phyloP scores from a whole-genome alignment of 2,888 invertebrate genomes.

The Nycteola revayana region DNA sequence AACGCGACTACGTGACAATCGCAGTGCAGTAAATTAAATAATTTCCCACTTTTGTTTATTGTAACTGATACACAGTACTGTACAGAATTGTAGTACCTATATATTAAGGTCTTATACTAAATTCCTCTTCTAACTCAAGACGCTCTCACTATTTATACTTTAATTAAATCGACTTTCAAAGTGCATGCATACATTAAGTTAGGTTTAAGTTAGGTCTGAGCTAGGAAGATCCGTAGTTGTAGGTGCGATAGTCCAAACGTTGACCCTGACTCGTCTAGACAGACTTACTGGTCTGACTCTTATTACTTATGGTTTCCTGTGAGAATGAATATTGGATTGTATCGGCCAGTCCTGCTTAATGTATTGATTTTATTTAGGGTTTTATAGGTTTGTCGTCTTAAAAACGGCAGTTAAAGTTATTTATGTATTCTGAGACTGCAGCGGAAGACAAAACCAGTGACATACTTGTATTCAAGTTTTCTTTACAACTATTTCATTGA shows the following conservation, averaged over 20 bases:
- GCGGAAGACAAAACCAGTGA: too few species aligned
- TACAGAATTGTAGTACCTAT: too few species aligned
- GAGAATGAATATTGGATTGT: conserved; percentile 22
- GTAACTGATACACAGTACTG: too few species aligned
- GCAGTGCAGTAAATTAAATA: too few species aligned
- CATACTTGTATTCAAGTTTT: too few species aligned
- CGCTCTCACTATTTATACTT: conserved; percentile 19
- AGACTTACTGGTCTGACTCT: conserved; percentile 24
- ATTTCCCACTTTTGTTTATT: too few species aligned
- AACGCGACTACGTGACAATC: too few species aligned
- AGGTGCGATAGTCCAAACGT: conserved; percentile 34
- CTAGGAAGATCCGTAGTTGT: conserved; percentile 31
- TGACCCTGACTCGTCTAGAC: conserved; percentile 36
- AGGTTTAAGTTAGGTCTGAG: conserved; percentile 32
- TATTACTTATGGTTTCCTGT: conserved; percentile 32
- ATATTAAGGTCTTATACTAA: too few species aligned
- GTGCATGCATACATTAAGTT: conserved; percentile 34
- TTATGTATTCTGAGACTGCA: too few species aligned
- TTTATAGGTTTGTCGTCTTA: too few species aligned
- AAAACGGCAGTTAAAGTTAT: too few species aligned
- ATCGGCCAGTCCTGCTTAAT: conserved; percentile 3
- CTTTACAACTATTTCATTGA: too few species aligned
- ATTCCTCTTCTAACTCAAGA: conserved; percentile 7
- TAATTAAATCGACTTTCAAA: conserved; percentile 23
- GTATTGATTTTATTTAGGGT: background rate